A percentile compares a stretch with the other conserved stretches of the same genome.
Conservation (phyloP, 1,140 invertebrate species). For the Eriosoma lanigerum region DNA sequence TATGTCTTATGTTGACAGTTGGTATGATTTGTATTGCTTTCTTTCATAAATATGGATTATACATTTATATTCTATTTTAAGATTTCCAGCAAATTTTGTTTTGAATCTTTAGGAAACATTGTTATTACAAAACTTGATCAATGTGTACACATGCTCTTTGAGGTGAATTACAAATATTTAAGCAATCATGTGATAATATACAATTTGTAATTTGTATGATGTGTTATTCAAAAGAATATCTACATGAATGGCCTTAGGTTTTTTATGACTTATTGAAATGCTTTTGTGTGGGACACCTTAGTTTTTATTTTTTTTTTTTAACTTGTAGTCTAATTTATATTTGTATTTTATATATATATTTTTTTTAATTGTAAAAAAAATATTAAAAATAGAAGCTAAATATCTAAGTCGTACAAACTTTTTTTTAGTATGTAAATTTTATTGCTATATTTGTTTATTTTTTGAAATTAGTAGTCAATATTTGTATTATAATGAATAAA, state of each 20-base stretch:
- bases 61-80: background rate
- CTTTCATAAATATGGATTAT: background rate
- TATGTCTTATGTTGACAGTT: constrained; percentile 17
- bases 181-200: constrained; percentile 37
- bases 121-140: background rate
- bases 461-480: background rate
- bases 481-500: background rate
- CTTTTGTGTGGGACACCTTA: constrained; percentile 37
- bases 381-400: constrained; percentile 38
- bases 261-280: constrained; percentile 36
- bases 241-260: constrained; percentile 34
- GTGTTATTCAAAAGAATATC: background rate
- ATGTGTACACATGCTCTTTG: background rate
- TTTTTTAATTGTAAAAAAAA: constrained; percentile 43
- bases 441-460: background rate
- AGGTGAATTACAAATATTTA: constrained; percentile 30
- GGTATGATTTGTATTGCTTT: constrained; percentile 6
- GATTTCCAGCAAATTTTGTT: background rate
- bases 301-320: constrained; percentile 20
- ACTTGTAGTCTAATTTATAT: constrained; percentile 31
- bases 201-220: constrained; percentile 23
- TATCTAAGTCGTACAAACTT: constrained; percentile 21
- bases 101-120: background rate
- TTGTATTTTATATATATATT: constrained; percentile 40
- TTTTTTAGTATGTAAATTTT: constrained; percentile 12